phyloP scores from a whole-genome alignment of 2,113 vertebrate genomes.

The Pungitius pungitius region DNA sequence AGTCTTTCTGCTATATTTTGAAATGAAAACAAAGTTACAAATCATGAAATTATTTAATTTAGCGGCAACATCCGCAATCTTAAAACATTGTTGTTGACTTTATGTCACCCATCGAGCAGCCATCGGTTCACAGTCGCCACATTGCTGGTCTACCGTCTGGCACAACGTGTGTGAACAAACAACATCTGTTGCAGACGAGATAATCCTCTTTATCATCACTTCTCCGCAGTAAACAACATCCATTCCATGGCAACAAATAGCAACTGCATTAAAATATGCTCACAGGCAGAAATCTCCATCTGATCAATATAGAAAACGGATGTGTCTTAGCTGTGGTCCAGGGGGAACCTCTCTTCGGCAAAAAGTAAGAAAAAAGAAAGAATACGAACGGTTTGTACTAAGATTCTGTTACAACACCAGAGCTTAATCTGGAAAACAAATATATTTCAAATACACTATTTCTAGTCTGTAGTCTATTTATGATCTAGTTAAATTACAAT shows the following conservation, averaged over 20 bases:
- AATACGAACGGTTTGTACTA: not conserved
- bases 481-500: not conserved
- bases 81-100: not conserved
- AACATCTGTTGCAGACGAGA: slow-evolving; percentile 44
- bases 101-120: not conserved
- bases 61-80: not conserved
- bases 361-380: not conserved
- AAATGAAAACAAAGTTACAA: not conserved
- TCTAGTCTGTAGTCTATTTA: not conserved
- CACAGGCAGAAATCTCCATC: not conserved
- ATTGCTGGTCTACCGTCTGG: not conserved
- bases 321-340: not conserved
- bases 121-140: not conserved
- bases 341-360: not conserved
- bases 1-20: not conserved
- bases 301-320: not conserved
- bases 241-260: slow-evolving; percentile 1
- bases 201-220: slow-evolving; percentile 45
- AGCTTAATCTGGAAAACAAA: not conserved
- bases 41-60: not conserved
- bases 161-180: slow-evolving; percentile 22
- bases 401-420: not conserved
- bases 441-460: not conserved
- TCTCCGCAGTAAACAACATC: slow-evolving; percentile 20
- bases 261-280: slow-evolving; percentile 3